Conservation (phyloP, 2,113 vertebrate genomes). For the Pao palembangensis region DNA sequence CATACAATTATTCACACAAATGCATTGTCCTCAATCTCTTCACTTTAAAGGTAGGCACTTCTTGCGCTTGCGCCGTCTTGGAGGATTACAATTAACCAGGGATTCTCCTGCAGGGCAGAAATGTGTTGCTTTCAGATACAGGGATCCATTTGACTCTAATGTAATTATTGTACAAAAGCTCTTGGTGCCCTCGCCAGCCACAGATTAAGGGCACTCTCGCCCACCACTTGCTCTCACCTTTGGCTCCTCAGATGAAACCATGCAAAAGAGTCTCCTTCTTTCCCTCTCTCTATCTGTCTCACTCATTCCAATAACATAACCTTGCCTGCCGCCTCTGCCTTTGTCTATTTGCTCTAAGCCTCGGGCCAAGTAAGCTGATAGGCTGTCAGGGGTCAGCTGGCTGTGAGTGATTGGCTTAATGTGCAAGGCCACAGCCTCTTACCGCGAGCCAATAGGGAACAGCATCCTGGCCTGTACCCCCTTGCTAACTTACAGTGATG, state of each 20-base stretch:
- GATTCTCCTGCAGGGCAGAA: conserved; percentile 80
- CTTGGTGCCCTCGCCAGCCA: conserved; percentile 73
- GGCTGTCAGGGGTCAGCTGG: conserved; percentile 72
- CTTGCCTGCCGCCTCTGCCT: conserved; percentile 62
- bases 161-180: conserved; percentile 77
- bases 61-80: conserved; percentile 67
- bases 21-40: conserved; percentile 60
- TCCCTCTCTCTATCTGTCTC: conserved; percentile 36
- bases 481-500: conserved; percentile 61
- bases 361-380: conserved; percentile 70
- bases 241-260: conserved; percentile 73
- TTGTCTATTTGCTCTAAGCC: conserved; percentile 65
- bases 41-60: conserved; percentile 73
- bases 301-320: conserved; percentile 53
- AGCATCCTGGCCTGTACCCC: conserved; percentile 54
- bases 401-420: conserved; percentile 72
- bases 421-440: conserved; percentile 63
- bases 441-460: conserved; percentile 60
- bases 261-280: conserved; percentile 61
- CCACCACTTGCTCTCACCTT: conserved; percentile 79
- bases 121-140: conserved; percentile 84
- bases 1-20: conserved; percentile 51
- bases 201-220: conserved; percentile 77
- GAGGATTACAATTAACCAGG: conserved; percentile 80
- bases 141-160: conserved; percentile 80